Conservation (phyloP, 2,797 vertebrate species). For the Coranthus polyacanthus region DNA sequence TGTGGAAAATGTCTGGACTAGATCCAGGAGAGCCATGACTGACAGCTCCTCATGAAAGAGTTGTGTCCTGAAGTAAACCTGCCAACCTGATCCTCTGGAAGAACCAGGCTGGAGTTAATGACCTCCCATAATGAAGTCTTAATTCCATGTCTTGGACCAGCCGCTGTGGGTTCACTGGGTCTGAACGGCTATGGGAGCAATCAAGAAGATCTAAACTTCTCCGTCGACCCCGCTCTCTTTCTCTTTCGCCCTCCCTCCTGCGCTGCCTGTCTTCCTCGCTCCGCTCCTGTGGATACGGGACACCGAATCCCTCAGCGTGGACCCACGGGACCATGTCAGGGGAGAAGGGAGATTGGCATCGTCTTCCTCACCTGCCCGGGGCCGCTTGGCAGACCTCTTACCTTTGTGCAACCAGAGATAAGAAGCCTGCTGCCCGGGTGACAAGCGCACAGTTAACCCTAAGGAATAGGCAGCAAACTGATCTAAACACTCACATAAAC, state of each 20-base stretch:
- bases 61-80: constrained; percentile 76
- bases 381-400: constrained; percentile 70
- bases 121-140: constrained; percentile 80
- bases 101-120: constrained; percentile 71
- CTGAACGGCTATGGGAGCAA: constrained; percentile 63
- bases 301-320: constrained; percentile 78
- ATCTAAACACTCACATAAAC: constrained; percentile 34
- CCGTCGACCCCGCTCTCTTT: constrained; percentile 33
- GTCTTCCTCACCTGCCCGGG: constrained; percentile 68
- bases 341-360: constrained; percentile 80
- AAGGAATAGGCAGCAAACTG: constrained; percentile 27
- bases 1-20: constrained; percentile 75
- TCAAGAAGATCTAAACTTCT: constrained; percentile 72
- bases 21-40: constrained; percentile 68
- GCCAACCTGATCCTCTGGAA: constrained; percentile 63
- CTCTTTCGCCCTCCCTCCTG: constrained; percentile 39
- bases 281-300: constrained; percentile 83
- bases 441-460: constrained; percentile 48
- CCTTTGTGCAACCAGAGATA: constrained; percentile 65
- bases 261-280: constrained; percentile 67
- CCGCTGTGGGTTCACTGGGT: constrained; percentile 74
- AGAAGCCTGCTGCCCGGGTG: constrained; percentile 43
- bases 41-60: constrained; percentile 76
- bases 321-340: constrained; percentile 78
- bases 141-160: constrained; percentile 71